Percentiles rank a stretch among this genome's conserved stretches.
Evolutionary conservation across 2,113 vertebrate genomes (phyloP).

Genomic region (Varanus komodoensis): DNA sequence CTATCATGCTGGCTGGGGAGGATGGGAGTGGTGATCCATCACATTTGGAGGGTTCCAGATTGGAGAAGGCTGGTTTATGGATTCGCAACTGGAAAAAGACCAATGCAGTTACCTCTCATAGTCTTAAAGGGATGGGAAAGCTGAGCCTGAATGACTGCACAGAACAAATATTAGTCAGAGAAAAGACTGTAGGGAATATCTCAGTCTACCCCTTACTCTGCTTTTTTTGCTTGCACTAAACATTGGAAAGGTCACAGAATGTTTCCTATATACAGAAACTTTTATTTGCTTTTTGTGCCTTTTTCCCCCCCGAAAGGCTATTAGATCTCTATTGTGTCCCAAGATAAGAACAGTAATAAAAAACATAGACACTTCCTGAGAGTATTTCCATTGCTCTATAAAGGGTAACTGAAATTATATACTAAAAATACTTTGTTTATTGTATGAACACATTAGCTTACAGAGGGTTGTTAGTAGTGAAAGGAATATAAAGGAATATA

Average conservation of each 20-base stretch:
- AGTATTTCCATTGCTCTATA: constrained; percentile 27
- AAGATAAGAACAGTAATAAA: constrained; percentile 22
- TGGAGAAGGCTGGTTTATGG: neutral
- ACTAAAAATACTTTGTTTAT: constrained; percentile 24
- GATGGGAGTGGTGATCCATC: no score
- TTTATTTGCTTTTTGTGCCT: constrained; percentile 36
- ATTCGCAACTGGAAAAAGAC: neutral
- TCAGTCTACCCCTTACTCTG: neutral
- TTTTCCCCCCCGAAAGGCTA: neutral
- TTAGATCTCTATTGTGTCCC: constrained; percentile 27
- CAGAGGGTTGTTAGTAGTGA: neutral
- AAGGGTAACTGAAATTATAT: neutral
- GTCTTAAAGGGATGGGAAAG: neutral
- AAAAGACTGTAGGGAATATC: neutral
- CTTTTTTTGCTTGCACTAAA: constrained; percentile 44
- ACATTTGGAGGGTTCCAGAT: no score
- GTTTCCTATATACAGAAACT: constrained; percentile 23
- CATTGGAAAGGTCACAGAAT: neutral
- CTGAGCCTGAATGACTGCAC: neutral
- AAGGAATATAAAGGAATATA: neutral
- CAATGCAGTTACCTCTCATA: neutral
- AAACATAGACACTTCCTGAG: constrained; percentile 2
- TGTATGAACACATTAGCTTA: constrained; percentile 20
- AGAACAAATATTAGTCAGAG: neutral
- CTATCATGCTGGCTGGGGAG: no score